Evolutionary conservation across 2,113 vertebrate genomes (phyloP).

Genomic region (Colistium nudipinnis): DNA sequence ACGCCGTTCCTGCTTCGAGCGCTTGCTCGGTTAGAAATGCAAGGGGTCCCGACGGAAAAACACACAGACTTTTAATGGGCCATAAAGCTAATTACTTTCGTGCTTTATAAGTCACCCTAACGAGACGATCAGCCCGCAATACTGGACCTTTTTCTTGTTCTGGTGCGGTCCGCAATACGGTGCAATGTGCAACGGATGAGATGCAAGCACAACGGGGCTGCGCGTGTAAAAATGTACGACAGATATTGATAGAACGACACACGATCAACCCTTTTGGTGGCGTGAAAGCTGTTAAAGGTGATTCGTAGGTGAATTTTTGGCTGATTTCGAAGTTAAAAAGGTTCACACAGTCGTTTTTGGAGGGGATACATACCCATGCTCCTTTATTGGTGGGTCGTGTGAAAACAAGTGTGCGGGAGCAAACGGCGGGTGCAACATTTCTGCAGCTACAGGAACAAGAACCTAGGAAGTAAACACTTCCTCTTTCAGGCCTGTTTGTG

Average conservation of each 20-base stretch:
- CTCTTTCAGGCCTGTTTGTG: conserved; percentile 47
- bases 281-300: too few species aligned
- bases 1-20: background rate
- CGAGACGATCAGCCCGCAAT: background rate
- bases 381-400: too few species aligned
- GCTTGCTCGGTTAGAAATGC: background rate
- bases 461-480: conserved; percentile 65
- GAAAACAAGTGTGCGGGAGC: too few species aligned
- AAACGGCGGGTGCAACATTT: conserved; percentile 17
- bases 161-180: background rate
- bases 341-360: too few species aligned
- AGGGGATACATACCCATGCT: too few species aligned
- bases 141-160: background rate
- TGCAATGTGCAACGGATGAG: background rate
- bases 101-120: background rate
- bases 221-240: background rate
- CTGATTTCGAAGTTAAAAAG: too few species aligned
- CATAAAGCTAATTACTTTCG: background rate
- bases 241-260: background rate
- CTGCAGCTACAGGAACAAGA: conserved; percentile 49
- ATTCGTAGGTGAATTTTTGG: too few species aligned
- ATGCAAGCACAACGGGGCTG: background rate
- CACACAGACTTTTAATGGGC: background rate
- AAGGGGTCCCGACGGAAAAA: background rate
- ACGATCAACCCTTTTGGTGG: background rate